Evolutionary conservation across 2,797 vertebrate genomes (phyloP).

Genomic region (Hemibagrus guttatus): DNA sequence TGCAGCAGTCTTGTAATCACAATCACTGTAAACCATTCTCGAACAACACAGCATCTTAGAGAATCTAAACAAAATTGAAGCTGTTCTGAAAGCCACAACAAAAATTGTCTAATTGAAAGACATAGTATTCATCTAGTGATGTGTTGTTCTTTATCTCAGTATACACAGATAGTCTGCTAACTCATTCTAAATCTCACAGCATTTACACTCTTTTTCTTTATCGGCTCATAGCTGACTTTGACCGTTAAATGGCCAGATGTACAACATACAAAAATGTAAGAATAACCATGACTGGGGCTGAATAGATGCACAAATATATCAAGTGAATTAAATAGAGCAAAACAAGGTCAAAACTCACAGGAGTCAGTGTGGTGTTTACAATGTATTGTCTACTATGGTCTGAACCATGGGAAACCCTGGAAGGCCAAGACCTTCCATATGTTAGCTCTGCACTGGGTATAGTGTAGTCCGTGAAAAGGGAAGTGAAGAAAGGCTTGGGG

Average conservation of each 20-base stretch:
- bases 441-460: neutral
- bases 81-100: neutral
- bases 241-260: neutral
- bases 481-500: conserved; percentile 1
- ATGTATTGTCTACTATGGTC: neutral
- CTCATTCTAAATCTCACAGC: neutral
- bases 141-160: neutral
- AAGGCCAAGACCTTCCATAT: neutral
- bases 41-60: neutral
- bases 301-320: neutral
- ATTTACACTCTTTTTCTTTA: too few species aligned
- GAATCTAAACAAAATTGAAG: neutral
- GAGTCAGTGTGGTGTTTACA: neutral
- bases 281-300: neutral
- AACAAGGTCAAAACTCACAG: neutral
- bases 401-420: neutral
- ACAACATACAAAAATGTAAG: neutral
- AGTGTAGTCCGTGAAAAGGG: neutral
- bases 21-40: neutral
- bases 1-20: neutral
- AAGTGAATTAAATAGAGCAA: neutral
- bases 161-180: neutral
- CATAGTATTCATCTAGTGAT: neutral
- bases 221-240: neutral
- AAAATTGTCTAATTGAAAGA: neutral